Evolutionary conservation across 2,888 invertebrate genomes (phyloP).

Genomic region (Rhingia campestris): DNA sequence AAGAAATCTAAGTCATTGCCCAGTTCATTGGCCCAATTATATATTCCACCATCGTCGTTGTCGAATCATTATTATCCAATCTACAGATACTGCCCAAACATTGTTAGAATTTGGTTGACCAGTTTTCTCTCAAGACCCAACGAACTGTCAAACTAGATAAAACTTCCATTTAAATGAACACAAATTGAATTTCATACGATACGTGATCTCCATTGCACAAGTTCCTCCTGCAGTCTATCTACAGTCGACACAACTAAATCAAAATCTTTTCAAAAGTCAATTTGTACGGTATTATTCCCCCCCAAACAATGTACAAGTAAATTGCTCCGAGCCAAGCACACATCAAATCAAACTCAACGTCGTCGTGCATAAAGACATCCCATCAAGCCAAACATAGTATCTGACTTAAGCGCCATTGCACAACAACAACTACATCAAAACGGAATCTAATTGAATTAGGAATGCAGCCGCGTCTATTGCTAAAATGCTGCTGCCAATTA

Average conservation of each 20-base stretch:
- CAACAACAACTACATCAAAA: slow-evolving; percentile 19
- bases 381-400: slow-evolving; percentile 32
- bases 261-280: slow-evolving; percentile 53
- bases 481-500: slow-evolving; percentile 58
- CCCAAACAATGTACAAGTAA: slow-evolving; percentile 23
- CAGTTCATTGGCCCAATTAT: too few relatives aligned
- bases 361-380: slow-evolving; percentile 40
- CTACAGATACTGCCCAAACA: background rate
- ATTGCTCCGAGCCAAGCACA: slow-evolving; percentile 51
- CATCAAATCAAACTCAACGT: slow-evolving; percentile 40
- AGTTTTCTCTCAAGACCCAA: background rate
- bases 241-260: slow-evolving; percentile 26
- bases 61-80: background rate
- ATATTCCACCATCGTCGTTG: too few relatives aligned
- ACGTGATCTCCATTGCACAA: background rate
- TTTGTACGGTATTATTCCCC: slow-evolving; percentile 37
- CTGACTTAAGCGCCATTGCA: slow-evolving; percentile 63
- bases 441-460: slow-evolving; percentile 55
- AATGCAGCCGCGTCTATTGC: slow-evolving; percentile 54
- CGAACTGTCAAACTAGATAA: background rate
- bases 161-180: background rate
- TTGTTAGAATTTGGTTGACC: background rate
- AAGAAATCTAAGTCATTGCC: too few relatives aligned
- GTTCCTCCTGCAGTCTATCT: slow-evolving; percentile 15
- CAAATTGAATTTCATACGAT: slow-evolving; percentile 5